Evolutionary conservation across 2,888 invertebrate species (phyloP), one percentile per base, ranked within the genome.

Genomic region (Pterostichus niger): DNA sequence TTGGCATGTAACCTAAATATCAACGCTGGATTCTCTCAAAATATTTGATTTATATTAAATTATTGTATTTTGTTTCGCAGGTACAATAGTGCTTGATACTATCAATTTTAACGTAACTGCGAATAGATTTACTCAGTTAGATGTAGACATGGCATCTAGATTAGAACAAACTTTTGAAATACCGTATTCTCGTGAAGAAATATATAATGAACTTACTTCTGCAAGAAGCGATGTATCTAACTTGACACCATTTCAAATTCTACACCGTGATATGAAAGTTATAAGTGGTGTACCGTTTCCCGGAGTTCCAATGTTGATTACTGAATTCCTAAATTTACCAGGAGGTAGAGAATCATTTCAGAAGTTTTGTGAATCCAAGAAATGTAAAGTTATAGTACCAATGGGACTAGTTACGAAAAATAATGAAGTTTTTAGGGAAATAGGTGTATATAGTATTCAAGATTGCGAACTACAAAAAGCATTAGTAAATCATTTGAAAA

Each of bases 11-110:
- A n/a, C n/a, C n/a, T n/a, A n/a, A n/a, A n/a, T n/a, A n/a, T n/a
- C n/a, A n/a, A n/a, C n/a, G n/a, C n/a, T n/a, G n/a, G n/a, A n/a
- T n/a, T n/a, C n/a, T n/a, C n/a, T n/a, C n/a, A n/a, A n/a, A n/a
- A n/a, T n/a, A n/a, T n/a, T n/a, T n/a, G n/a, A n/a, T n/a, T n/a
- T n/a, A n/a, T n/a, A 54, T 76, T 33, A 54, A 15, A 9, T 9
- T 40, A 5, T 40, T 11, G 13, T 33, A 46, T 73, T 46, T 46
- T 73, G 46, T 17, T 31, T 76, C 90, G 59, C 88, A 96, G 96
- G 93, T 54, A 93, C 96, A 0, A 97, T 97, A 84, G 88, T 97
- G 64, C 90, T 96, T 85, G 97, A 97, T 87, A 97, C 97, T 0
- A 93, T 94, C 0, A 96, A 96, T 87, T 93, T 97, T 85, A 93